Evolutionary conservation across 1,140 invertebrate species (phyloP), one percentile per base, ranked within the genome.

Genomic region (Neodiprion pinetum): DNA sequence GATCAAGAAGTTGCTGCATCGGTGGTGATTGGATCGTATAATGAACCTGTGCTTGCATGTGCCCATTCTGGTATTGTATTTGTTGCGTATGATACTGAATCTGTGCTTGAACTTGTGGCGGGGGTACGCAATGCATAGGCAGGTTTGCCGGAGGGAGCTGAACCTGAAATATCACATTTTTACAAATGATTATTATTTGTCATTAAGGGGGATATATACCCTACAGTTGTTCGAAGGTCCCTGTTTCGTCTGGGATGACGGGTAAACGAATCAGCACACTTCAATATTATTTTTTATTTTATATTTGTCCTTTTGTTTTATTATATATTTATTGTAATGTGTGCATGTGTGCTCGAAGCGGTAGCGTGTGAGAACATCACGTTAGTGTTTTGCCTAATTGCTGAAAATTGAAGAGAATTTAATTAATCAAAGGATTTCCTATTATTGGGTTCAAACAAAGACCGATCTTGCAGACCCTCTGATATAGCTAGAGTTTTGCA

Each of bases 21-120:
- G 80, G 81, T 9, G 86, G 84, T 21, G 86, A 84, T 77, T 88
- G 86, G 72, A 87, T 78, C 4, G 85, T 76, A 70, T 86, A 88
- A 76, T 88, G 87, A 49, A 88, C 77, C 78, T 88, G 87, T 14
- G 83, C 77, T 4, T 85, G 85, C 74, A 88, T 81, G 47, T 88
- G 87, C 28, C 86, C 87, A 76, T 88, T 88, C 47, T 88, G 87
- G 83, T 87, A 88, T 49, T 88, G 87, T 68, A 88, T 81, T 72
- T 88, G 87, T 53, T 85, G 86, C 40, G 84, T 76, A 77, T 88
- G 85, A 78, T 87, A 88, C 28, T 86, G 86, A 73, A 88, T 81
- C 66, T 86, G 87, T 8, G 84, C 81, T 72, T 87, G 87, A 75
- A 87, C 80, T 77, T 86, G 85, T 0, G 85, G 85, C 3, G 86